Evolutionary conservation across 2,113 vertebrate species (phyloP), one percentile per base, ranked within the genome.

Genomic region (Hydrochoerus hydrochaeris): DNA sequence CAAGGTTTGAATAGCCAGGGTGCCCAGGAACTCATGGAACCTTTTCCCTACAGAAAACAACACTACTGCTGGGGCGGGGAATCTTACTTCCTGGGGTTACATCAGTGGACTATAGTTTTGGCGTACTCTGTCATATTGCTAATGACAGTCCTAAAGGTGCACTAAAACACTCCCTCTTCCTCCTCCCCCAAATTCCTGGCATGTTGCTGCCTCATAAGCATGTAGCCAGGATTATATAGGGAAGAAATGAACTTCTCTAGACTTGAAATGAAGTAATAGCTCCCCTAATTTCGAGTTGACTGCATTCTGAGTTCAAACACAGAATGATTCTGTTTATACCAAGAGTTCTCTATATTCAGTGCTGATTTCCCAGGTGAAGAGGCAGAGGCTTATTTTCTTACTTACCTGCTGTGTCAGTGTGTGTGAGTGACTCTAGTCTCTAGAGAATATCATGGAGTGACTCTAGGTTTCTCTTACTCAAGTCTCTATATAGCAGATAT

Each of bases 51-150:
- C 71, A 80, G 77, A 94, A 93, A 88, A 97, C 95, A 77, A 28
- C 77, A 89, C 82, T 75, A 52, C 14, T 54, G 97, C 87, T 26
- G 69, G 93, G 63, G 96, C 91, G 77, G 84, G 71, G 95, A 98
- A 97, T 95, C 95, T 95, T 32, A 30, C 38, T 95, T 97, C 73
- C 62, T 63, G 38, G 62, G 88, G 93, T 98, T 97, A 96, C 95
- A 91, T 97, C 41, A 93, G 85, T 97, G 88, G 96, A 94, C 52
- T 91, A 96, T 88, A 12, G 90, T 94, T 49, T 32, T 60, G 38
- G 94, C 94, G 87, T 92, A 52, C 85, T 97, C 98, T 97, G 77
- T 97, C 87, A 0, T 41, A 0, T 69, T 98, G 93, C 88, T 88
- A 81, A 57, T 91, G 58, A 60, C 14, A 49, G 24, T 54, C 46